Base-by-base conservation (phyloP, 2,113 vertebrate genomes). In the Emydura subglobosa region DNA sequence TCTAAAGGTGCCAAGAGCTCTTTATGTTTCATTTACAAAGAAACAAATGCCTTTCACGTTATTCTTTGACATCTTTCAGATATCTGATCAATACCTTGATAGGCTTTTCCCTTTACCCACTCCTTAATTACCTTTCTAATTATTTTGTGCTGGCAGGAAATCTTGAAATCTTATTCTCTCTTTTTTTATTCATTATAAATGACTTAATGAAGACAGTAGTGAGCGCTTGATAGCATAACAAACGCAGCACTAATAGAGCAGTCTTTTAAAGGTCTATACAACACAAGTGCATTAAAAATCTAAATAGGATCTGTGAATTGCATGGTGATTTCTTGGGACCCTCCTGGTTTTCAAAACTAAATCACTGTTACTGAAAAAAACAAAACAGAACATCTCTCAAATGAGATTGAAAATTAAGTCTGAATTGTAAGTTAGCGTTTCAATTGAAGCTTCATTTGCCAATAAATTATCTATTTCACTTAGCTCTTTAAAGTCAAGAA, bases 331-430 rank as follows among this genome's bases (percentile, higher is more conserved):
- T 95, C 57, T 59, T 27, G 9, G 29, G 12, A 39, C n/a, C 72
- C 89, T 91, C 50, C 80, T 68, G 65, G 65, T 88, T 95, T 92
- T 92, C 53, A 94, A 74, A 91, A 80, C 6, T 61, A 87, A 95
- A 83, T 85, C 65, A 55, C 25, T 57, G 39, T 27, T 89, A 74
- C 44, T 95, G 65, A 27, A 53, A 91, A 91, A 90, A 90, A 42
- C 47, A 89, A 90, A 95, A 85, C 1, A 86, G 91, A 89, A 93
- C 87, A 91, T 50, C 82, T 92, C 90, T 50, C 86, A 90, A 88
- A 83, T 47, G 80, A 51, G 50, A 93, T 50, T 91, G 80, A 92
- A 82, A 95, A 94, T 97, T 95, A 83, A 76, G 57, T 53, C 53
- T 92, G 92, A 94, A 80, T 74, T 87, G 9, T 65, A 91, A 74